Percentiles rank a stretch among this genome's conserved stretches.
Evolutionary conservation across 2,113 vertebrate genomes (phyloP).

Genomic region (Chloroceryle aenea): DNA sequence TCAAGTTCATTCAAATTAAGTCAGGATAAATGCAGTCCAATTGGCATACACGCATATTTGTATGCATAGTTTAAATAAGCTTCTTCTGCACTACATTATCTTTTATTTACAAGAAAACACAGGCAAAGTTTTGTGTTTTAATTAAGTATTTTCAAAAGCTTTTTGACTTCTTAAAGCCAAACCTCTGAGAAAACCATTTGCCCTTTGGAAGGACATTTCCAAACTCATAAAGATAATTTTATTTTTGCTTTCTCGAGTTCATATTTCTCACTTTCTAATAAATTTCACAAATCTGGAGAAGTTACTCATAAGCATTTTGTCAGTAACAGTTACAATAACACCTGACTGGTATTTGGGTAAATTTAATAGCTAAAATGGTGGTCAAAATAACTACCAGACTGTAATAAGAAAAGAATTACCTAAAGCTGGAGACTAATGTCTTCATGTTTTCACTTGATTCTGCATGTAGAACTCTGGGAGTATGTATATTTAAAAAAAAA

Average conservation of each 20-base stretch:
- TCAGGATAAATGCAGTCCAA: constrained; percentile 75
- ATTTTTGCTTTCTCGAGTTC: not conserved
- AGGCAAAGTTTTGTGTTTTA: not conserved
- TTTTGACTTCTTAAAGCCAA: not conserved
- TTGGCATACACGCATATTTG: constrained; percentile 64
- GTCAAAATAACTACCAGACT: not conserved
- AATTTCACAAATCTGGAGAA: not conserved
- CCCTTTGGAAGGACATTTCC: not conserved
- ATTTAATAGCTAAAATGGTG: not conserved
- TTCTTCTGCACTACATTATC: constrained; percentile 31
- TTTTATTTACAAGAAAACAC: constrained; percentile 63
- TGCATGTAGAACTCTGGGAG: not conserved
- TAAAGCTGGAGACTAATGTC: not conserved
- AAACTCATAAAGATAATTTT: not conserved
- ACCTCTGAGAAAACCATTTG: not conserved
- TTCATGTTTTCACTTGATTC: not conserved
- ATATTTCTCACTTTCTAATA: not conserved
- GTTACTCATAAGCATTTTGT: not conserved
- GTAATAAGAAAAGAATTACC: not conserved
- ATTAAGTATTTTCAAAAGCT: constrained; percentile 13
- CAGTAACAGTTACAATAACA: not conserved
- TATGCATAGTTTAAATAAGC: constrained; percentile 66
- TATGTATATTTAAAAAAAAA: no score
- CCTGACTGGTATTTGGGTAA: not conserved
- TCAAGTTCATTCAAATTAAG: constrained; percentile 80